Evolutionary conservation across 2,797 vertebrate species (phyloP).

Genomic region (Cossypha niveicapilla): DNA sequence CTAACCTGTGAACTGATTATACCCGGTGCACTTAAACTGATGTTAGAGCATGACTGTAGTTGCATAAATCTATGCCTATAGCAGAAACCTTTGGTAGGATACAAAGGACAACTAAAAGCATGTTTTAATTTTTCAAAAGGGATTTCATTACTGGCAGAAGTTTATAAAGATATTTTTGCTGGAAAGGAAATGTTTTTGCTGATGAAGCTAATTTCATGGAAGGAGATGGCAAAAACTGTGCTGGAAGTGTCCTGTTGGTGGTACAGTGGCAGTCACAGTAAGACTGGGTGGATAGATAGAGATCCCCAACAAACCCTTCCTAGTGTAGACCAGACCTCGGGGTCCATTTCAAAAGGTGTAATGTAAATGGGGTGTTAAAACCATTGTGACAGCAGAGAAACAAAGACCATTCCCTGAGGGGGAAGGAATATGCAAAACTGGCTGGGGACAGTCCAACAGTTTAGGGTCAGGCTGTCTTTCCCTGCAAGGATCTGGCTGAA

Average conservation of each 20-base stretch:
- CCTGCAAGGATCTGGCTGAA: background rate
- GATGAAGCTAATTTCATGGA: background rate
- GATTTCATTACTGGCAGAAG: background rate
- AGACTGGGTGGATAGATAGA: background rate
- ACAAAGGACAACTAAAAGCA: background rate
- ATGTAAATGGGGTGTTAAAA: conserved; percentile 1
- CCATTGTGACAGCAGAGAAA: background rate
- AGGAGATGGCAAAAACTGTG: background rate
- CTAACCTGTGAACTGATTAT: conserved; percentile 48
- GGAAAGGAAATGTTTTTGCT: background rate
- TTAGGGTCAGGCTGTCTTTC: background rate
- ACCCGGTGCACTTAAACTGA: background rate
- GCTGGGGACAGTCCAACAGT: background rate
- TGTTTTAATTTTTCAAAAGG: background rate
- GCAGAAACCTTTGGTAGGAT: background rate
- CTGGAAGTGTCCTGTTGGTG: background rate
- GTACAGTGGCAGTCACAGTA: background rate
- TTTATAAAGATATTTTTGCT: background rate
- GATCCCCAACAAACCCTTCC: background rate
- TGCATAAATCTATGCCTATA: background rate
- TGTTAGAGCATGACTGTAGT: background rate
- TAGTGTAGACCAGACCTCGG: background rate
- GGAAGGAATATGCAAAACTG: conserved; percentile 1
- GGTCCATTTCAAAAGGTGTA: conserved; percentile 16
- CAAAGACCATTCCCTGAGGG: background rate